Evolutionary conservation across 2,797 vertebrate species (phyloP).

Genomic region (Philypnodon macrostomus): DNA sequence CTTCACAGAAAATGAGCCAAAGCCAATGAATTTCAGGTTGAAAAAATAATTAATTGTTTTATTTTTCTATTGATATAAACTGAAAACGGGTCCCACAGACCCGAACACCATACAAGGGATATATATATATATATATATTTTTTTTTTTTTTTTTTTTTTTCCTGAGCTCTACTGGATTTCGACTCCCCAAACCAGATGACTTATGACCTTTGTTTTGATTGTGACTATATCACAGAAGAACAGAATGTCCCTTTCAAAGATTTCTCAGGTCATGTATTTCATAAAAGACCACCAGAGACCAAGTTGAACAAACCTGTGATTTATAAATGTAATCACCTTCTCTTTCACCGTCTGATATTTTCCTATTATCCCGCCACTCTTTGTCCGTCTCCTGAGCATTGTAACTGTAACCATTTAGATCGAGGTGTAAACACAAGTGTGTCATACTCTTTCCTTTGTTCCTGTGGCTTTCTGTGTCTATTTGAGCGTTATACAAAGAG

Average conservation of each 20-base stretch:
- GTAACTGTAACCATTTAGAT: constrained; percentile 10
- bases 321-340: constrained; percentile 1
- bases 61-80: too few species aligned
- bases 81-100: too few species aligned
- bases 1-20: too few species aligned
- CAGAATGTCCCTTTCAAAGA: not conserved
- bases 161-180: too few species aligned
- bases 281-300: not conserved
- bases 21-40: too few species aligned
- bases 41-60: too few species aligned
- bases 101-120: too few species aligned
- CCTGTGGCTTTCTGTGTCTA: not conserved
- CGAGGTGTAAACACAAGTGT: not conserved
- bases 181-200: too few species aligned
- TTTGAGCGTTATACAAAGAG: not conserved
- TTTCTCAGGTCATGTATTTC: not conserved
- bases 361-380: not conserved
- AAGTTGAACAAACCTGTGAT: not conserved
- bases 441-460: not conserved
- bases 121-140: too few species aligned
- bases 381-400: not conserved
- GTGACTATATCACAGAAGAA: too few species aligned
- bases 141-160: too few species aligned
- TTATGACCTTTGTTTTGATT: too few species aligned
- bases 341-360: not conserved